Percentiles rank a stretch among this genome's conserved stretches.
phyloP scores from a whole-genome alignment of 2,797 vertebrate genomes.

The Sarcoramphus papa region DNA sequence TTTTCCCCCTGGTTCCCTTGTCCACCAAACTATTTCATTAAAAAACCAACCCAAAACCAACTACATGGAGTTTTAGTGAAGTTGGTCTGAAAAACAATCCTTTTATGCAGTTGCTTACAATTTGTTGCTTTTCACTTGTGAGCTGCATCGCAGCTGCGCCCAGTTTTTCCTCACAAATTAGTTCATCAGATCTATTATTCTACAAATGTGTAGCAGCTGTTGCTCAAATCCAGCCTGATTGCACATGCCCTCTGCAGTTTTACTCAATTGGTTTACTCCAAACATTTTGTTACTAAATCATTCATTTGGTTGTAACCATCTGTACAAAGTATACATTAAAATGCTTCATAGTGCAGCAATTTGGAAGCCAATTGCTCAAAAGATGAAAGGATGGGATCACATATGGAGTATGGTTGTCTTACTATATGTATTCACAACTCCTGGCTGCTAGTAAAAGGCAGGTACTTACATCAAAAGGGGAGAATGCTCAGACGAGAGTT shows the following conservation, averaged over 20 bases:
- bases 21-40: background rate
- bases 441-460: background rate
- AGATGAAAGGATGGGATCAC: background rate
- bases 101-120: background rate
- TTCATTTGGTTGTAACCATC: background rate
- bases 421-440: fast-evolving
- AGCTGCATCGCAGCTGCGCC: constrained; percentile 52
- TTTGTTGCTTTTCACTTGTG: background rate
- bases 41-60: background rate
- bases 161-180: background rate
- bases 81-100: background rate
- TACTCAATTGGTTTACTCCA: constrained; percentile 40
- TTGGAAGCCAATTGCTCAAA: background rate
- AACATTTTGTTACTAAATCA: constrained; percentile 23
- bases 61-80: background rate
- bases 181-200: constrained; percentile 48
- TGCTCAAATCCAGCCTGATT: constrained; percentile 42
- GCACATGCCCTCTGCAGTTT: constrained; percentile 21
- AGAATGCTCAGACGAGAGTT: background rate
- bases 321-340: background rate
- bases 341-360: background rate
- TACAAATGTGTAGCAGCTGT: constrained; percentile 57
- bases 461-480: background rate
- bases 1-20: background rate
- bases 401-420: fast-evolving